Evolutionary conservation across 1,140 invertebrate genomes (phyloP), one percentile per base, ranked within the genome.

Genomic region (Euwallacea fornicatus): DNA sequence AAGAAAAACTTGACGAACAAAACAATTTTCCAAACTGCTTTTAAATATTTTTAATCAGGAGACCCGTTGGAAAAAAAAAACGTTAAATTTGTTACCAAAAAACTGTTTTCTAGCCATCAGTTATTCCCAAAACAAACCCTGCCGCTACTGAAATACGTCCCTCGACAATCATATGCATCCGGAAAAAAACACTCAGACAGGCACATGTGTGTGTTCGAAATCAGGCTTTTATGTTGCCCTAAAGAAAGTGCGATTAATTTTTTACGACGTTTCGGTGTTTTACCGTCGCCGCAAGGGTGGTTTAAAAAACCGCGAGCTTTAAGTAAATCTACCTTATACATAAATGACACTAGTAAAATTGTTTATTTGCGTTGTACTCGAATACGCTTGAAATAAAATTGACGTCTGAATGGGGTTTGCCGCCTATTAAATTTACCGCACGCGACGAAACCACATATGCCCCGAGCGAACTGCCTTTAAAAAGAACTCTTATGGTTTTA

Each of bases 361-460:
- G 66, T 68, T 60, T 68, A 47, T 68, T 68, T 68, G 66, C 42
- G 55, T 60, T 68, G 11, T 47, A 68, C 9, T 60, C 42, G 43
- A 68, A 21, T 47, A 60, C 43, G 43, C 56, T 66, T 58, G 21
- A 60, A 68, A 68, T 16, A 67, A 59, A 67, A 68, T 59, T 68
- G 66, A 68, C 44, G 43, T 50, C 42, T 56, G 64, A 66, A 66
- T 66, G 54, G 56, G 66, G 55, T 68, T 68, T 68, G 66, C 60
- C 55, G 66, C 56, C 66, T 60, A 68, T 68, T 68, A 68, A 68
- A 59, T 59, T 58, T 47, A 60, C 56, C 66, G 66, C 66, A 68
- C 66, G 66, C 66, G 66, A 68, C 66, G 56, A 7, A 68, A 68
- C 66, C 66, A 60, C 66, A 68, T 60, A 60, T 68, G 66, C 66